phyloP scores from a whole-genome alignment of 2,113 vertebrate species.

The Hipposideros armiger region DNA sequence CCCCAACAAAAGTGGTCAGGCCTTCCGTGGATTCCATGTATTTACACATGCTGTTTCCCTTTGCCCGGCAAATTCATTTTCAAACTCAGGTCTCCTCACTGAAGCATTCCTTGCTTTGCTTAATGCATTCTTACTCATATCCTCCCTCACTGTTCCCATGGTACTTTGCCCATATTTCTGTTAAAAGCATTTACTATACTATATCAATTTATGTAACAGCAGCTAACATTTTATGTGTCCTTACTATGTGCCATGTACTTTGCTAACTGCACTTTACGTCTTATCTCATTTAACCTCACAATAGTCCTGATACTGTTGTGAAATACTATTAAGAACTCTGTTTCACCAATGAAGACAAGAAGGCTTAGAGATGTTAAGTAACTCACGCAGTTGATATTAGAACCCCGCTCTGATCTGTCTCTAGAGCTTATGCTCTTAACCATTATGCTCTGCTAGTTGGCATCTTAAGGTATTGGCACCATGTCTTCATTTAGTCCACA shows the following conservation, averaged over 20 bases:
- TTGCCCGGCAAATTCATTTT: conserved; percentile 12
- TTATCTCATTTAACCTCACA: not conserved
- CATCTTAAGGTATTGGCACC: not conserved
- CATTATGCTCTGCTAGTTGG: not conserved
- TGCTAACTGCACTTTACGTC: not conserved
- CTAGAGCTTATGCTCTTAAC: conserved; percentile 33
- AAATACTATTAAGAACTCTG: conserved; percentile 7
- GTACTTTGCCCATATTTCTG: conserved; percentile 4
- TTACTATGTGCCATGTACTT: not conserved
- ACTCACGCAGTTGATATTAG: conserved; percentile 41
- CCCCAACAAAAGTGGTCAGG: conserved; percentile 30
- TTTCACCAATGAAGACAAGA: conserved; percentile 21
- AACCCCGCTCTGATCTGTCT: conserved; percentile 5
- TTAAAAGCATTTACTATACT: not conserved
- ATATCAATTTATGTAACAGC: not conserved
- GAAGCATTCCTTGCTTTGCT: conserved; percentile 4
- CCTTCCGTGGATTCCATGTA: not conserved
- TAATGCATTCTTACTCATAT: not conserved
- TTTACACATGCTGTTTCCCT: not conserved
- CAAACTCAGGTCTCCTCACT: not conserved
- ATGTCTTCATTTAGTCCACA: conserved; percentile 35
- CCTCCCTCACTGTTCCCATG: not conserved
- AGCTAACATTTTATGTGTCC: conserved; percentile 25
- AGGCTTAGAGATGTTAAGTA: conserved; percentile 9
- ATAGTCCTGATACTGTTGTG: not conserved